Base-by-base conservation (phyloP, 2,113 vertebrate species). In the Pseudolaguvia tuberculata region DNA sequence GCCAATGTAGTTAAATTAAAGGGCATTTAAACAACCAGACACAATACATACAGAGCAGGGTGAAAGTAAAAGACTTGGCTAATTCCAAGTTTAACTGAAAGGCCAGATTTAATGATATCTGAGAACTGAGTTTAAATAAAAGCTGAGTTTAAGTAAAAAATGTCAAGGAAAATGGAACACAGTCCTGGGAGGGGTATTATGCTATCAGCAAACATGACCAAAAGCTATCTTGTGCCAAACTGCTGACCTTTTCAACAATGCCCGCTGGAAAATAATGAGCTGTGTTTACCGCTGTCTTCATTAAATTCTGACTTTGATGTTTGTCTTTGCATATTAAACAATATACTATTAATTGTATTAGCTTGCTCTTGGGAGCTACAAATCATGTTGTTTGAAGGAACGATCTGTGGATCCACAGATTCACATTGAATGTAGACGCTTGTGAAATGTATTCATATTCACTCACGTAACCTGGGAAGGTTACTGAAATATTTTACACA, bases 381-480 rank as follows among this genome's bases (percentile, higher is more conserved):
- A 52, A 52, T 23, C 39, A 50, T 73, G 59, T n/a, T 53, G 57
- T 62, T 48, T 61, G 48, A 27, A 17, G 18, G 21, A 25, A 13
- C 0, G 58, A 15, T 31, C 47, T 62, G 70, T 70, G 50, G n/a
- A 71, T 58, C 1, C 25, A 69, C 61, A 13, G 70, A 10, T 53
- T 67, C 68, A 21, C 27, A n/a, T 73, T 71, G 42, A 47, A 80
- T 48, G 35, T 29, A 74, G 51, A 31, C 27, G 17, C 65, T 53
- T 48, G n/a, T 67, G 51, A 67, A 72, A 52, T 27, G 47, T 21
- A 52, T 66, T 72, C 72, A 69, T 81, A 75, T 71, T 18, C 51
- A 66, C 65, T 51, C 31, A 20, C 71, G 25, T 78, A 73, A 70
- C 58, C 65, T 31, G 52, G 68, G 59, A 72, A 42, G 53, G 45